Base-by-base conservation (phyloP, 64 coral and sea anemone species). In the Dendronephthya gigantea region DNA sequence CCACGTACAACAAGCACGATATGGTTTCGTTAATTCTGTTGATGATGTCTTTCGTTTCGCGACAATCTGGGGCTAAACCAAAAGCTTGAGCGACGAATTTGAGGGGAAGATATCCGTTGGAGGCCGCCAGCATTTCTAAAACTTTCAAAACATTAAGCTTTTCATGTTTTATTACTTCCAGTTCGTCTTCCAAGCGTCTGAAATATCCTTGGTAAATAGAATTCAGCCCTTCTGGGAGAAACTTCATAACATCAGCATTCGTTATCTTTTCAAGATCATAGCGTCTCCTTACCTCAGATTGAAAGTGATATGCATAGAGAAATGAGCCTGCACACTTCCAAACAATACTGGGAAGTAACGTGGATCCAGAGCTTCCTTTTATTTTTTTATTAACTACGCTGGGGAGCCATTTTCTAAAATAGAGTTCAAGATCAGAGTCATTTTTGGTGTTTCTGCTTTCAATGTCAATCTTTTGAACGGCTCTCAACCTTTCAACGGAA, bases 201-300 rank as follows among this genome's bases (percentile, higher is more conserved):
- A 93, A 90, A 56, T 93, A 90, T 0, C 40, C 22, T 15, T 87
- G 31, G 52, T 93, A 93, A 17, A 93, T 88, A 17, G 92, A 90
- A 13, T 59, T 49, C 69, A 93, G 79, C 75, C 92, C 92, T 40
- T 30, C 90, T 83, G 6, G 82, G 75, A 6, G 9, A 25, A 1
- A 25, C 86, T 49, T 93, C 40, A 13, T 90, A 70, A 11, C 90
- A 49, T 33, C 83, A 90, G 19, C 87, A 39, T n/a, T n/a, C n/a
- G n/a, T n/a, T n/a, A n/a, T n/a, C n/a, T n/a, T n/a, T n/a, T n/a
- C n/a, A n/a, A n/a, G n/a, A n/a, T n/a, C n/a, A n/a, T n/a, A n/a
- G n/a, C n/a, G n/a, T n/a, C n/a, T n/a, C n/a, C n/a, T n/a, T n/a
- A n/a, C n/a, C n/a, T n/a, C 25, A 84, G 88, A 34, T 90, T 87